Evolutionary conservation across 2,888 invertebrate genomes (phyloP).

Genomic region (Muschampia plurimacula): DNA sequence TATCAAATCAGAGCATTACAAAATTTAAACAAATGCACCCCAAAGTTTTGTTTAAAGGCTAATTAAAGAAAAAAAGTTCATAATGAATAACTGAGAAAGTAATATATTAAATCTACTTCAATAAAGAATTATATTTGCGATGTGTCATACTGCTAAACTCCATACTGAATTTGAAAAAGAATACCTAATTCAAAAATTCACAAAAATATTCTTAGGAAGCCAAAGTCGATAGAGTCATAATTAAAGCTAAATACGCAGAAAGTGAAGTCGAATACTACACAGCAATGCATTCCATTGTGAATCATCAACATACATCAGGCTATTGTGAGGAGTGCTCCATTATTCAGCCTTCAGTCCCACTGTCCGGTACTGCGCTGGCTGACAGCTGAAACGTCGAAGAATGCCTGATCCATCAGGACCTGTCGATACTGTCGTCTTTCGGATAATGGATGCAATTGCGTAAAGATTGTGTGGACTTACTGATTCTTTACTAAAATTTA

Average conservation of each 20-base stretch:
- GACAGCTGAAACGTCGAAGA: conserved; percentile 49
- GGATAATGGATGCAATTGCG: conserved; percentile 14
- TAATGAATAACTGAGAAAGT: too few relatives aligned
- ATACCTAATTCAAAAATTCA: background rate
- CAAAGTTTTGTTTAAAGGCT: too few relatives aligned
- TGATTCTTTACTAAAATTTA: conserved; percentile 1
- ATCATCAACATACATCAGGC: conserved; percentile 60
- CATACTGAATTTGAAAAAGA: background rate
- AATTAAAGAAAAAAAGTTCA: too few relatives aligned
- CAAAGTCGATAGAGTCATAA: conserved; percentile 10
- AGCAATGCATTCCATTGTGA: conserved; percentile 58
- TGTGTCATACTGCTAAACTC: too few relatives aligned
- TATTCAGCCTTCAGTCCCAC: conserved; percentile 60
- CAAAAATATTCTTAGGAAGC: background rate
- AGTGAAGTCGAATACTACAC: conserved; percentile 5
- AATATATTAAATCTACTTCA: too few relatives aligned
- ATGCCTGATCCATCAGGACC: conserved; percentile 47
- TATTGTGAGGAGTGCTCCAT: conserved; percentile 62
- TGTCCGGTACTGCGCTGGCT: conserved; percentile 51
- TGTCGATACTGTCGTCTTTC: conserved; percentile 24
- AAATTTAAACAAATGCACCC: too few relatives aligned
- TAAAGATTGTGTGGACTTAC: background rate
- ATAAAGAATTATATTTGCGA: too few relatives aligned
- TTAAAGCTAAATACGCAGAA: conserved; percentile 18
- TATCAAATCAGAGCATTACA: too few relatives aligned